Evolutionary conservation across 2,888 invertebrate species (phyloP).

Genomic region (Acleris literana): DNA sequence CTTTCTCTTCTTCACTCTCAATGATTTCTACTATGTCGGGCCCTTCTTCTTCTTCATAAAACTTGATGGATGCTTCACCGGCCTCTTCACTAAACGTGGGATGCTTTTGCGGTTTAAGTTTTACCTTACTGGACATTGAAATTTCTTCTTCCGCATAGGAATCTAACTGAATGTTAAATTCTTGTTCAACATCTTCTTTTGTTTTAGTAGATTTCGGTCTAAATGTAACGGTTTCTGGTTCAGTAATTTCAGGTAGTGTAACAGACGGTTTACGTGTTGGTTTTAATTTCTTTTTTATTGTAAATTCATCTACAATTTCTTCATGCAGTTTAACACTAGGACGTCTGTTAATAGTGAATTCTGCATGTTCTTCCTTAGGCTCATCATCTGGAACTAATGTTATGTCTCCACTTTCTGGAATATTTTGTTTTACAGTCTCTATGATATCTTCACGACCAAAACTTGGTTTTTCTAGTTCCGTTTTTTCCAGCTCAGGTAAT

Average conservation of each 20-base stretch:
- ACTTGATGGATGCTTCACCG: constrained; percentile 89
- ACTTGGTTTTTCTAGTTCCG: constrained; percentile 82
- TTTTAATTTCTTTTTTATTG: constrained; percentile 89
- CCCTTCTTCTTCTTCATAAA: constrained; percentile 76
- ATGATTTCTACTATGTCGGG: constrained; percentile 76
- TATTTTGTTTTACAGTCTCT: constrained; percentile 58
- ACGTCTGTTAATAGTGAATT: constrained; percentile 69
- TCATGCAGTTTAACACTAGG: constrained; percentile 75
- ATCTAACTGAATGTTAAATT: constrained; percentile 93
- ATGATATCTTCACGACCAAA: constrained; percentile 79
- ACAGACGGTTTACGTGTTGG: constrained; percentile 85
- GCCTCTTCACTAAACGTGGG: constrained; percentile 90
- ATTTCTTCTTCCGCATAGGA: constrained; percentile 95
- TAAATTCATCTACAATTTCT: constrained; percentile 85
- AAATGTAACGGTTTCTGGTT: constrained; percentile 91
- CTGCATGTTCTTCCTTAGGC: constrained; percentile 54
- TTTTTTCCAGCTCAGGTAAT: constrained; percentile 80
- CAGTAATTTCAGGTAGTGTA: constrained; percentile 88
- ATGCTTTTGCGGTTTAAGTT: constrained; percentile 88
- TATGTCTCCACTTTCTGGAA: constrained; percentile 46
- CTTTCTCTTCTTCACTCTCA: constrained; percentile 75
- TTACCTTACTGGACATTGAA: constrained; percentile 92
- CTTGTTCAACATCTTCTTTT: constrained; percentile 94
- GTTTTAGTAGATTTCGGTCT: constrained; percentile 89
- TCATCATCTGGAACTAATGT: constrained; percentile 56